A percentile compares a stretch with the other conserved stretches of the same genome.
phyloP scores from a whole-genome alignment of 2,797 vertebrate genomes.

The Microcaecilia unicolor region DNA sequence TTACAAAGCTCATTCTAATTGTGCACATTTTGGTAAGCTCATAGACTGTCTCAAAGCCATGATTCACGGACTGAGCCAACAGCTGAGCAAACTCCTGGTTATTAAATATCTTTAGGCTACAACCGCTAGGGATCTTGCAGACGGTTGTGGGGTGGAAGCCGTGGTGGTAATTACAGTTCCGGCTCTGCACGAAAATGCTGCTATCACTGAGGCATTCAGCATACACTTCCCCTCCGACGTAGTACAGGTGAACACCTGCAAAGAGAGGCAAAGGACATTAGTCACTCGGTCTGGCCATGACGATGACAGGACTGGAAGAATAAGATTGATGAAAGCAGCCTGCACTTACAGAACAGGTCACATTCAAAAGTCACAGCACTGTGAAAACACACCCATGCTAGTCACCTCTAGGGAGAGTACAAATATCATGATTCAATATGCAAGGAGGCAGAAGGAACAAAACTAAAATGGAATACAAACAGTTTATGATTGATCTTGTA shows the following conservation, averaged over 20 bases:
- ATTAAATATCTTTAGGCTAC: constrained; percentile 98
- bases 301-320: too few relatives aligned
- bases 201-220: constrained; percentile 96
- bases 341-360: too few relatives aligned
- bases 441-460: too few relatives aligned
- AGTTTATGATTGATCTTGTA: too few relatives aligned
- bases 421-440: too few relatives aligned
- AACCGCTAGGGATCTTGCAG: constrained; percentile 96
- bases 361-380: too few relatives aligned
- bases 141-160: constrained; percentile 95
- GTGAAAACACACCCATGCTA: too few relatives aligned
- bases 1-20: constrained; percentile 97
- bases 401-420: too few relatives aligned
- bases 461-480: too few relatives aligned
- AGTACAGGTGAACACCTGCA: constrained; percentile 88
- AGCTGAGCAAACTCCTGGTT: constrained; percentile 96
- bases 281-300: too few relatives aligned
- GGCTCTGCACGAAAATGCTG: constrained; percentile 97
- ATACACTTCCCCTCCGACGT: constrained; percentile 91
- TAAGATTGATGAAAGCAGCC: too few relatives aligned
- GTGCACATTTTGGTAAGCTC: constrained; percentile 98
- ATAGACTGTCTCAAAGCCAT: constrained; percentile 94
- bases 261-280: too few relatives aligned
- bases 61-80: constrained; percentile 90
- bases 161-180: constrained; percentile 97